Evolutionary conservation across 2,888 invertebrate species (phyloP), one percentile per base, ranked within the genome.

Genomic region (Dione vanillae): DNA sequence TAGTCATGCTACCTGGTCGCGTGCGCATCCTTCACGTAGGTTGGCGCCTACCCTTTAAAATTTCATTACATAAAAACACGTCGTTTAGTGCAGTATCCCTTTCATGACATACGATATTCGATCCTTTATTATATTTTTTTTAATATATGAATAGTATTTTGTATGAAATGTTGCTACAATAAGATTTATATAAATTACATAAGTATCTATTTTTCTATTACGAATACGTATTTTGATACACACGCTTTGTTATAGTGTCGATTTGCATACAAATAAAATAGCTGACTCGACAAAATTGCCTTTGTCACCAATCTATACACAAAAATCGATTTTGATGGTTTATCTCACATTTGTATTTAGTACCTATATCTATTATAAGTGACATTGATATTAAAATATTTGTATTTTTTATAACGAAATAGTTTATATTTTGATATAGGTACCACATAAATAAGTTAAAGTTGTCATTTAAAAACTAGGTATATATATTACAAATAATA

Each of bases 261-360:
- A 92, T 92, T 92, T 90, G 89, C 92, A 91, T 92, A 91, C 88
- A 91, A 92, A 91, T 90, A 88, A 87, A 88, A 91, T 83, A 85
- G 86, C 87, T 90, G 90, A 89, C 89, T 90, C 88, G 84, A 89
- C 91, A 91, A 90, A 90, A 87, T 87, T 80, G 71, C 82, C 85
- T 86, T 89, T 90, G 91, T 90, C 87, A 87, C 86, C 83, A 82
- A 87, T 88, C 90, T 88, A 84, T 83, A 87, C 85, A 85, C 81
- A 81, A 84, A 81, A 87, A 90, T 89, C 86, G 85, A 85, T 82
- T 77, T 81, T 78, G 88, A 91, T 90, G 85, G 80, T 88, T 87
- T 90, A 92, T 92, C 91, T 87, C 86, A 86, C 87, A 90, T 91
- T 89, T 88, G 88, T 88, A 92, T 91, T 92, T 90, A 91, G 89